Evolutionary conservation across 2,797 vertebrate species (phyloP).

Genomic region (Acanthurus leucopareius): DNA sequence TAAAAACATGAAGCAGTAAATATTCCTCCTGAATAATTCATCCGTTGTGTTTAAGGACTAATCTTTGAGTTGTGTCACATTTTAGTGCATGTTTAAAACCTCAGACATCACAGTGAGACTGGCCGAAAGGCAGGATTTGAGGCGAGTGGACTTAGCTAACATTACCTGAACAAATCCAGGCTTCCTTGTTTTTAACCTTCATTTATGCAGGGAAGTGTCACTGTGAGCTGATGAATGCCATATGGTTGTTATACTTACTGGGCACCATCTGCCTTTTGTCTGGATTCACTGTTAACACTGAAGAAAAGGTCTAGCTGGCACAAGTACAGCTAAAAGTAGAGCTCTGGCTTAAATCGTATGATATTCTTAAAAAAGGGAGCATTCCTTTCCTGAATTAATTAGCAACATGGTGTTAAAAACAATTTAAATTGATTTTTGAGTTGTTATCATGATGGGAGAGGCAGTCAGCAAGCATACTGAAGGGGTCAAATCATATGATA

Average conservation of each 20-base stretch:
- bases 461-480: too few relatives aligned
- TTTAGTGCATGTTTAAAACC: constrained; percentile 8
- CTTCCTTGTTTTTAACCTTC: neutral
- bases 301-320: neutral
- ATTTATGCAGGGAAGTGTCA: neutral
- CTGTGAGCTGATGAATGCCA: neutral
- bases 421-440: constrained; percentile 13
- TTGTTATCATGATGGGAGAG: neutral
- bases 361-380: neutral
- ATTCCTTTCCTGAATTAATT: neutral
- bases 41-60: neutral
- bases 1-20: neutral
- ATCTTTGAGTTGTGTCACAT: neutral
- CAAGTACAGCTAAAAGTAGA: neutral
- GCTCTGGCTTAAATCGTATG: neutral
- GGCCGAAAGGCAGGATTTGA: neutral
- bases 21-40: neutral
- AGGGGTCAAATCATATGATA: too few relatives aligned
- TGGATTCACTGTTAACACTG: neutral
- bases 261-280: neutral
- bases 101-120: constrained; percentile 3
- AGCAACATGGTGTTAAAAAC: neutral
- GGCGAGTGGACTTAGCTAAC: too few relatives aligned
- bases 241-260: neutral
- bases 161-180: too few relatives aligned